A percentile compares a stretch with the other conserved stretches of the same genome.
Conservation (phyloP, 2,113 vertebrate species). For the Coturnix japonica region DNA sequence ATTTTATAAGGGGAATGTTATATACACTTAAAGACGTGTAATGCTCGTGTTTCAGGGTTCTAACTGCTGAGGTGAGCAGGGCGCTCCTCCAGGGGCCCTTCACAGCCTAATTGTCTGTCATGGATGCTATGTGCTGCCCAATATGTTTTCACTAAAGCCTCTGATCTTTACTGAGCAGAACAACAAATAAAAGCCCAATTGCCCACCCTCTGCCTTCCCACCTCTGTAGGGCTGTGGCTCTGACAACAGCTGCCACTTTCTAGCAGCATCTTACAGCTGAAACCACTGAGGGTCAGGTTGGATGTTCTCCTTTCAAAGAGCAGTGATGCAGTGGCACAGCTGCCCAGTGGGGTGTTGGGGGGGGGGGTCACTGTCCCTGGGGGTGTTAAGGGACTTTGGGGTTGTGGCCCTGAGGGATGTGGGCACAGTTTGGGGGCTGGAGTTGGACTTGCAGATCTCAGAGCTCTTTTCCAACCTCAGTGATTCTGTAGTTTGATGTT, state of each 20-base stretch:
- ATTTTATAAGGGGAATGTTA: constrained; percentile 37
- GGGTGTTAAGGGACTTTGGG: too few species aligned
- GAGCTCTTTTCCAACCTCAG: too few species aligned
- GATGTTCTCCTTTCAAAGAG: too few species aligned
- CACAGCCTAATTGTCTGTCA: constrained; percentile 8
- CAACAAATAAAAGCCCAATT: background rate
- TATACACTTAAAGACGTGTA: background rate
- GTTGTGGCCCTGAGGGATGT: too few species aligned
- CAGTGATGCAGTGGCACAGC: too few species aligned
- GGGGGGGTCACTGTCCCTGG: too few species aligned
- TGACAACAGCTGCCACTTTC: background rate
- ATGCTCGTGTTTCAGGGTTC: background rate
- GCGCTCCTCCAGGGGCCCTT: background rate
- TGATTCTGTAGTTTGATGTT: background rate
- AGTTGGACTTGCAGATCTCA: too few species aligned
- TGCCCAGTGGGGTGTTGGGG: too few species aligned
- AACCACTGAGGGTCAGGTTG: too few species aligned
- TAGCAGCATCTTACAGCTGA: background rate
- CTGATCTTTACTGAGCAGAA: background rate
- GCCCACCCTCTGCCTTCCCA: background rate
- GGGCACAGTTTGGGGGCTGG: too few species aligned
- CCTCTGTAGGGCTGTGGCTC: background rate
- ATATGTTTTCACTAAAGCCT: background rate
- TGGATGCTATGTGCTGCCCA: background rate
- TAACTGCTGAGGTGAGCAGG: constrained; percentile 4